Conservation (phyloP, 2,888 invertebrate genomes). For the Halocaridina rubra region DNA sequence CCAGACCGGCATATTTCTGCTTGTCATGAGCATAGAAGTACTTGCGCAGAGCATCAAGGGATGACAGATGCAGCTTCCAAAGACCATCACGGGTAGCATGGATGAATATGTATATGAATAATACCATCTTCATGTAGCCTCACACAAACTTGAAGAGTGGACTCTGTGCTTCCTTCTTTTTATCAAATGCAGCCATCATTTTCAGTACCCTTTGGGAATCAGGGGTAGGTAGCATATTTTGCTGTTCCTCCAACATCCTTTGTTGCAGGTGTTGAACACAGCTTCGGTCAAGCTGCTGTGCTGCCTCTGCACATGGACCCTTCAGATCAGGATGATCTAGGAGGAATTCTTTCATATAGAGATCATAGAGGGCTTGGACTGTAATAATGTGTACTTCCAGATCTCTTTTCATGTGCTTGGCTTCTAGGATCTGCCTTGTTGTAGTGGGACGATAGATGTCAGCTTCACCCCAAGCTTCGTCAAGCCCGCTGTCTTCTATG, state of each 20-base stretch:
- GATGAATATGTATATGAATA: slow-evolving; percentile 3
- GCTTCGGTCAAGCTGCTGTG: background rate
- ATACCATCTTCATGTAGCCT: background rate
- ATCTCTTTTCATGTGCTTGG: too few species aligned
- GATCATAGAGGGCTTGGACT: too few species aligned
- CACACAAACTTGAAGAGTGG: background rate
- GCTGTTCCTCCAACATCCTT: background rate
- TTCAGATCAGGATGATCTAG: background rate
- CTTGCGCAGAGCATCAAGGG: background rate
- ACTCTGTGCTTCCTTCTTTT: background rate
- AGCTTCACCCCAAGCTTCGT: slow-evolving; percentile 18
- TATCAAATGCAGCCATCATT: background rate
- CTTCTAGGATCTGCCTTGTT: slow-evolving; percentile 9
- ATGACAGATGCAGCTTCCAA: background rate
- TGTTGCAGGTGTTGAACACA: background rate
- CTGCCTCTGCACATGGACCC: background rate
- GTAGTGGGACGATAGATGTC: slow-evolving; percentile 24
- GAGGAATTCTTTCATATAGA: background rate
- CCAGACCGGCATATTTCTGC: background rate
- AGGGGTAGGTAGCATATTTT: background rate
- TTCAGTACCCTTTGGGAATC: background rate
- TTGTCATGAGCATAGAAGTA: background rate
- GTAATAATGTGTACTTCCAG: background rate
- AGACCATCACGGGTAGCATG: background rate
- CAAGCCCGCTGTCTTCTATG: slow-evolving; percentile 6